Conservation (phyloP, 1,140 invertebrate genomes). For the Diachasmimorpha longicaudata region DNA sequence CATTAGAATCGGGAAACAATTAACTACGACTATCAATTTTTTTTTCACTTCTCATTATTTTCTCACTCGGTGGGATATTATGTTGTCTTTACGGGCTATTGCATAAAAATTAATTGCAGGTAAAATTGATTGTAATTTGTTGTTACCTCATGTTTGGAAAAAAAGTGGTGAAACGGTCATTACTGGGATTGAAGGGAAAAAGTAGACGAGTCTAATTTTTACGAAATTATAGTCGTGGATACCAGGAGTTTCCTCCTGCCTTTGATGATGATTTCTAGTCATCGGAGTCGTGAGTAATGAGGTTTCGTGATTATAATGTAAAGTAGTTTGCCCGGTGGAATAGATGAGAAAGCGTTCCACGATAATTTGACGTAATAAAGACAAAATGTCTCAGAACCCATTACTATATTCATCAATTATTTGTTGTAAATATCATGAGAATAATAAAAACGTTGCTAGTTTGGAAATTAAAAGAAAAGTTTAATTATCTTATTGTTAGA, state of each 20-base stretch:
- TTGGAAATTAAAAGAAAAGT: too few species aligned
- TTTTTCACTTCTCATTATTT: background rate
- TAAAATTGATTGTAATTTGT: background rate
- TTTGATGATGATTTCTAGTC: background rate
- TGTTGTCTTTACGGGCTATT: background rate
- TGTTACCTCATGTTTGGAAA: background rate
- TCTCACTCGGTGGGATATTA: background rate
- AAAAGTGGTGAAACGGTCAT: background rate
- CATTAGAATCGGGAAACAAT: background rate
- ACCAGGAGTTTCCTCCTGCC: background rate
- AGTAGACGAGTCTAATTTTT: background rate
- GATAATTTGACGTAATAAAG: too few species aligned
- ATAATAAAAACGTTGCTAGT: too few species aligned
- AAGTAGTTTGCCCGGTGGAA: too few species aligned
- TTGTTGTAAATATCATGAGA: too few species aligned
- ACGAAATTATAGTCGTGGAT: background rate
- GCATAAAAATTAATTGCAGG: background rate
- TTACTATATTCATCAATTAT: too few species aligned
- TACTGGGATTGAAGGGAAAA: background rate
- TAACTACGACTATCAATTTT: background rate
- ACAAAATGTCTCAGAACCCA: too few species aligned
- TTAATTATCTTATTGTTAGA: too few species aligned
- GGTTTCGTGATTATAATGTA: too few species aligned
- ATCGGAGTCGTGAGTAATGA: background rate
- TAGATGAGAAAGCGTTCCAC: too few species aligned